A percentile compares a stretch with the other conserved stretches of the same genome.
Evolutionary conservation across 1,140 invertebrate species (phyloP).

Genomic region (Drosophila fuyamai): DNA sequence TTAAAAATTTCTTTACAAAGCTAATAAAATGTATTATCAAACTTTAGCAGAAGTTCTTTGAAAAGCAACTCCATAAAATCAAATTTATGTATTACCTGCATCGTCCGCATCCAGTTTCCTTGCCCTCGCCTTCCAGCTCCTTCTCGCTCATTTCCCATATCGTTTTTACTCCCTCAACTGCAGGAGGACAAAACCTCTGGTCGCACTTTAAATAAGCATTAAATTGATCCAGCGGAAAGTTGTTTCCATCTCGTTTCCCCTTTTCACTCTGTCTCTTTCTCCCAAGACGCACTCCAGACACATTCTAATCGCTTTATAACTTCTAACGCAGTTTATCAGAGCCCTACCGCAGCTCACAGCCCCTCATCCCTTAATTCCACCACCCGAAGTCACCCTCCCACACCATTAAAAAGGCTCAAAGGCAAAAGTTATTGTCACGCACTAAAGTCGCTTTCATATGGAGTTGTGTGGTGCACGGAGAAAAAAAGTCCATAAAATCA

Average conservation of each 20-base stretch:
- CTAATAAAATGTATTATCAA: conserved; percentile 65
- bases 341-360: conserved; percentile 19
- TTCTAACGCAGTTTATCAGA: conserved; percentile 79
- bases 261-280: neutral
- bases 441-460: conserved; percentile 66
- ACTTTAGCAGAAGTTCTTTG: conserved; percentile 58
- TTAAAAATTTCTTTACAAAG: conserved; percentile 15
- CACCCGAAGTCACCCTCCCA: conserved; percentile 2
- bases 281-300: conserved; percentile 44
- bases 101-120: conserved; percentile 5
- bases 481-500: neutral
- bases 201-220: conserved; percentile 73
- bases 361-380: conserved; percentile 22
- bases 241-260: conserved; percentile 17
- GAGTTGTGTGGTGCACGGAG: conserved; percentile 21
- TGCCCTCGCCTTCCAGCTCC: neutral
- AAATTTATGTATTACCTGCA: conserved; percentile 77
- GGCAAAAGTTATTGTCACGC: conserved; percentile 76
- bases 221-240: conserved; percentile 71
- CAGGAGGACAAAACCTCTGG: conserved; percentile 15
- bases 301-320: conserved; percentile 81
- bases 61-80: conserved; percentile 63
- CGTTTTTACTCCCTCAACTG: conserved; percentile 31
- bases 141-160: conserved; percentile 44
- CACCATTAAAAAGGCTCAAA: conserved; percentile 49